Conservation (phyloP, 2,797 vertebrate genomes). For the Gobio occitaniae region DNA sequence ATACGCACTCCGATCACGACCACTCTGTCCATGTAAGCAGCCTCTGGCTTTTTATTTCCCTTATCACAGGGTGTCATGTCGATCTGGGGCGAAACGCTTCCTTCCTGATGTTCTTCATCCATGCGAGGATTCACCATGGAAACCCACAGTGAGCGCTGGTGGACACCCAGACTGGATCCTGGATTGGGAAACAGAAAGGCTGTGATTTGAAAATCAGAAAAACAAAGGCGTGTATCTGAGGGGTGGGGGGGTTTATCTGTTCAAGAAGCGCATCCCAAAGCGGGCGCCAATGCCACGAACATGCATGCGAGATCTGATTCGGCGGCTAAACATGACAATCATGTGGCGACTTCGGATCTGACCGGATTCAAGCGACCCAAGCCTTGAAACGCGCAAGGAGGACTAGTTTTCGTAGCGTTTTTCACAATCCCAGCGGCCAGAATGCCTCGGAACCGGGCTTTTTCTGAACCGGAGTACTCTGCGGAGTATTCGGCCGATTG, state of each 20-base stretch:
- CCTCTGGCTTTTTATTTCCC: slow-evolving; percentile 8
- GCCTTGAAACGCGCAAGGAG: not conserved
- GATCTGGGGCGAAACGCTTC: slow-evolving; percentile 42
- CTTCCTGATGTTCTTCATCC: slow-evolving; percentile 56
- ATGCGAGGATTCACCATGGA: slow-evolving; percentile 68
- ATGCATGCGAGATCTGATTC: slow-evolving; percentile 27
- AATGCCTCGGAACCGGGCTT: slow-evolving; percentile 90
- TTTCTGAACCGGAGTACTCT: slow-evolving; percentile 92
- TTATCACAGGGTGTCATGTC: slow-evolving; percentile 34
- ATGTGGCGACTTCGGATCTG: slow-evolving; percentile 50
- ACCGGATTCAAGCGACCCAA: slow-evolving; percentile 35
- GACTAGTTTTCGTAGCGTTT: not conserved
- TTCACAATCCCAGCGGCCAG: not conserved
- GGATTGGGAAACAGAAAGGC: slow-evolving; percentile 47
- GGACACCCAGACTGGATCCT: slow-evolving; percentile 52
- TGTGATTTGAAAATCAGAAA: not conserved
- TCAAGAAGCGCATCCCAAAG: not conserved
- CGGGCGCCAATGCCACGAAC: slow-evolving; percentile 4
- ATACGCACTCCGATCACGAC: slow-evolving; percentile 40
- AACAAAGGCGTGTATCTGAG: slow-evolving; percentile 12
- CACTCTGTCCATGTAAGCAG: not conserved
- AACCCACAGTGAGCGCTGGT: slow-evolving; percentile 55
- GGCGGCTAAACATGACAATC: slow-evolving; percentile 61
- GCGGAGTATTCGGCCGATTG: slow-evolving; percentile 92
- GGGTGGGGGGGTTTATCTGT: not conserved